Evolutionary conservation across 2,888 invertebrate species (phyloP), one percentile per base, ranked within the genome.

Genomic region (Mechanitis messenoides): DNA sequence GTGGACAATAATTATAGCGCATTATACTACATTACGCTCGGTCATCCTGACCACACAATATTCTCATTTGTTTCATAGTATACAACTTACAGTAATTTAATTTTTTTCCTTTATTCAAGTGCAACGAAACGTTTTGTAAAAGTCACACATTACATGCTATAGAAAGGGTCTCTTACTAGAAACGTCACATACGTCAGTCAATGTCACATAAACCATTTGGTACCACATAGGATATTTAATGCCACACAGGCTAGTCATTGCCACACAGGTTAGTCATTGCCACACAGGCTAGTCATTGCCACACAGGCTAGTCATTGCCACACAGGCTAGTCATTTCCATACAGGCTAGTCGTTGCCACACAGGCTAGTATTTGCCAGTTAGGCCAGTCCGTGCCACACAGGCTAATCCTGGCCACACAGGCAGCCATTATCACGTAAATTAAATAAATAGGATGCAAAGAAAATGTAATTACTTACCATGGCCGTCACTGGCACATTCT

Each of bases 221-320:
- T 55, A 35, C 55, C 55, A 35, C 20, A 35, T 20, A 55, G 55
- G 55, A 35, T 55, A 55, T 9, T 38, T 9, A n/a, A 11, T 46
- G 33, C 35, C n/a, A 33, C 55, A 55, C 55, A 55, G 35, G 54
- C 54, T 7, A 45, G 45, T 45, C n/a, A 6, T 45, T 45, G n/a
- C 45, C 45, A 45, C 45, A 45, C 45, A 45, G 45, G 45, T 2
- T 5, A 35, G 35, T 20, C 20, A 20, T 4, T 47, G 47, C 28
- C n/a, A 47, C 47, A 47, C 20, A 47, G 47, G 47, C 20, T n/a
- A 6, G 20, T 47, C 47, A 2, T n/a, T n/a, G 47, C 47, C 47
- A 47, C 12, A 46, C 9, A 46, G 12, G 12, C 12, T 12, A 12
- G 9, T 46, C 46, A 1, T 12, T 12, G 35, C 20, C 55, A 55